Conservation (phyloP, 2,113 vertebrate genomes). For the Onychostruthus taczanowskii region DNA sequence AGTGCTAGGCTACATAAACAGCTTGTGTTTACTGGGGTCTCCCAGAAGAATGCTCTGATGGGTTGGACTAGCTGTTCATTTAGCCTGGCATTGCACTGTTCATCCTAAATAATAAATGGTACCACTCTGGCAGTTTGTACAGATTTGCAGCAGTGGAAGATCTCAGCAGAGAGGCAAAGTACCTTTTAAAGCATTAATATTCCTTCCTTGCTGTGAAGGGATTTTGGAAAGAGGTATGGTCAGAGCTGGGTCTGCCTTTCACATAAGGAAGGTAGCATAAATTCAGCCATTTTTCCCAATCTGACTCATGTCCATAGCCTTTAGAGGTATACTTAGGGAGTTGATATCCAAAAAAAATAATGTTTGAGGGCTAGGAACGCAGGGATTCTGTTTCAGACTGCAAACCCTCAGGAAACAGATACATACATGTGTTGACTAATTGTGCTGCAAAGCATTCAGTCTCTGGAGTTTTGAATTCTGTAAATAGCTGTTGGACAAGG, state of each 20-base stretch:
- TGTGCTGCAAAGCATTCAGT: not conserved
- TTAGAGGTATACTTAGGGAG: not conserved
- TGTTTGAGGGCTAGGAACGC: not conserved
- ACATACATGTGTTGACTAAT: not conserved
- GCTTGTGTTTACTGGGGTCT: not conserved
- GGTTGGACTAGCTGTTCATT: not conserved
- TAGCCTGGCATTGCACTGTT: not conserved
- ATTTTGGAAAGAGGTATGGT: not conserved
- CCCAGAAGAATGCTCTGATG: not conserved
- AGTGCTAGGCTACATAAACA: not conserved
- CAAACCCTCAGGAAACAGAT: not conserved
- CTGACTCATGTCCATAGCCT: not conserved
- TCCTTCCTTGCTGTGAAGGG: not conserved
- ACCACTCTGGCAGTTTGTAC: constrained; percentile 2
- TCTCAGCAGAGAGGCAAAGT: not conserved
- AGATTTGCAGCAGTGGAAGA: not conserved
- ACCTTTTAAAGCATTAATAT: constrained; percentile 52
- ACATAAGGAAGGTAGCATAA: not conserved
- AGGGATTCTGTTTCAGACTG: not conserved
- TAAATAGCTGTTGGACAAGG: not conserved
- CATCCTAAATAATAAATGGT: constrained; percentile 58
- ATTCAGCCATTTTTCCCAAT: not conserved
- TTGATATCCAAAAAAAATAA: not conserved
- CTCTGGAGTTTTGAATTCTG: not conserved
- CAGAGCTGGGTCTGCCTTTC: not conserved